Conservation (phyloP, 2,113 vertebrate species). For the Vidua chalybeata region DNA sequence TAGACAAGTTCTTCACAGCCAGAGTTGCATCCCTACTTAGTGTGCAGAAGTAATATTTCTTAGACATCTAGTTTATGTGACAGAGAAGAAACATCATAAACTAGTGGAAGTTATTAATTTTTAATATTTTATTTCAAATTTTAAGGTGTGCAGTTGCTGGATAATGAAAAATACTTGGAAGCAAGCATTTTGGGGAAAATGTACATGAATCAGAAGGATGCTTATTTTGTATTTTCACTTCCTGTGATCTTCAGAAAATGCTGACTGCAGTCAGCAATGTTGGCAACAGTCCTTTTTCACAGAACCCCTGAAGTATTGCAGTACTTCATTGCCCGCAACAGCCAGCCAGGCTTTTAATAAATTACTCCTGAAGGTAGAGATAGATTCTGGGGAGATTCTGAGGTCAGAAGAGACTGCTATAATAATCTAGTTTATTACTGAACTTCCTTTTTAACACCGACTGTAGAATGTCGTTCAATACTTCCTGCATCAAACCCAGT, state of each 20-base stretch:
- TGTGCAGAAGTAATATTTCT: conserved; percentile 4
- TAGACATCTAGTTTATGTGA: conserved; percentile 16
- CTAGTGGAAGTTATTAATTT: conserved; percentile 42
- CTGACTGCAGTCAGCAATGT: conserved; percentile 46
- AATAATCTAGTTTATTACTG: conserved; percentile 30
- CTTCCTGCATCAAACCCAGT: background rate
- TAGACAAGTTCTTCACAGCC: background rate
- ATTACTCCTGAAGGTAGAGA: conserved; percentile 41
- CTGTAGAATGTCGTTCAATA: background rate
- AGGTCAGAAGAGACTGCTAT: conserved; percentile 28
- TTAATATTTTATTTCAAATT: conserved; percentile 58
- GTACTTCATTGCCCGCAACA: background rate
- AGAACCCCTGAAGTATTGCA: conserved; percentile 43
- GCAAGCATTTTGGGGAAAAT: conserved; percentile 4
- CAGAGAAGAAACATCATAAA: conserved; percentile 10
- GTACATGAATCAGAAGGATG: conserved; percentile 37
- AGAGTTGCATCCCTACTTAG: background rate
- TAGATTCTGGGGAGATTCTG: conserved; percentile 29
- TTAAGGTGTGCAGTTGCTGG: conserved; percentile 13
- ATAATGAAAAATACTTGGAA: conserved; percentile 46
- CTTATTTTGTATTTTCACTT: conserved; percentile 63
- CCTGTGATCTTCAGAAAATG: conserved; percentile 58
- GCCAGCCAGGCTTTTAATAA: conserved; percentile 53
- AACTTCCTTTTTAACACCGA: conserved; percentile 28
- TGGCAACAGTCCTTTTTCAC: conserved; percentile 48